Evolutionary conservation across 2,113 vertebrate species (phyloP).

Genomic region (Pipa parva): DNA sequence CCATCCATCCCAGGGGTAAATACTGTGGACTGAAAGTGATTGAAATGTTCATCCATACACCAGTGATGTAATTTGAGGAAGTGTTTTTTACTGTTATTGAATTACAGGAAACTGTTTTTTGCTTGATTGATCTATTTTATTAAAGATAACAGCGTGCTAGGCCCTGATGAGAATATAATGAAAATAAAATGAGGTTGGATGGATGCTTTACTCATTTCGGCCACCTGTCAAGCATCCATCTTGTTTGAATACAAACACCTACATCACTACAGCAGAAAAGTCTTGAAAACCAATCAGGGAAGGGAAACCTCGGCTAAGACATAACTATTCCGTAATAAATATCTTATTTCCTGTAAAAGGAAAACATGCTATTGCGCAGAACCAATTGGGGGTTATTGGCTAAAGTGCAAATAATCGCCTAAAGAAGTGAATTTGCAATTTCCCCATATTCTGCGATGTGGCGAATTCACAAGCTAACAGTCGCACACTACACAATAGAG

Average conservation of each 20-base stretch:
- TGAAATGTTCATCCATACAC: not conserved
- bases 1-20: not conserved
- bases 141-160: not conserved
- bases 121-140: conserved; percentile 4
- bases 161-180: conserved; percentile 1
- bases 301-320: too few relatives aligned
- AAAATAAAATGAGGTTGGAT: not conserved
- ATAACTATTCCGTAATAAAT: too few relatives aligned
- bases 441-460: too few relatives aligned
- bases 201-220: not conserved
- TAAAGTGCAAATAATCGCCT: too few relatives aligned
- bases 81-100: not conserved
- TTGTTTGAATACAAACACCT: not conserved
- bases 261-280: not conserved
- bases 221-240: not conserved
- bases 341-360: too few relatives aligned
- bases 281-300: too few relatives aligned
- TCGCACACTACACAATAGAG: too few relatives aligned
- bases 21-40: too few relatives aligned
- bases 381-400: too few relatives aligned
- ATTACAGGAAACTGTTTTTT: not conserved
- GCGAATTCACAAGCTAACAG: too few relatives aligned
- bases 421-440: too few relatives aligned
- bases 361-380: too few relatives aligned
- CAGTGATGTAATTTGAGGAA: not conserved